These are phyloP conservation scores for Apeira syringaria DNA, from an alignment of 2,888 invertebrate genomes.

Conservation along the genomic window DNA sequence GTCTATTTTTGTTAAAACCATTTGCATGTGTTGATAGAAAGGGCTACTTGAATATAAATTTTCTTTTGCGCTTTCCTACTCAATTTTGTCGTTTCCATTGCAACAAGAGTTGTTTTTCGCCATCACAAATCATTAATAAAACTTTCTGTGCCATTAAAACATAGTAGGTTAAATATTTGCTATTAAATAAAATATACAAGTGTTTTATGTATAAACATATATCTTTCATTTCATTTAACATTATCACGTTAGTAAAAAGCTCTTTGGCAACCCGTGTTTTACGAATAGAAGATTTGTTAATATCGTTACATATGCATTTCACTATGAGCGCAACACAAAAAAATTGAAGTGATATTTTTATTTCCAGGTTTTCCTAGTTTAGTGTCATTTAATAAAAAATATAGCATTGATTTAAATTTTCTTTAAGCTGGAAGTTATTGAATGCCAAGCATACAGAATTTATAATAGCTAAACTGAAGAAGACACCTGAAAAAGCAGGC, in stretches of 20 bases:
- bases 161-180: neutral
- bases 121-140: neutral
- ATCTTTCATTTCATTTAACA: neutral
- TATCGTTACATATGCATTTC: neutral
- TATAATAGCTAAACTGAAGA: slow-evolving; percentile 3
- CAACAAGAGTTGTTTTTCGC: neutral
- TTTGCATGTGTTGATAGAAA: neutral
- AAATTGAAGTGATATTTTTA: neutral
- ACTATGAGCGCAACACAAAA: neutral
- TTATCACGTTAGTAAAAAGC: neutral
- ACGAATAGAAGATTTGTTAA: neutral
- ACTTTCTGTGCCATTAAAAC: neutral
- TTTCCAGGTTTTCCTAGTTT: neutral
- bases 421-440: neutral
- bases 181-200: neutral
- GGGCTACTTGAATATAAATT: neutral
- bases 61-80: neutral
- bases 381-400: too few relatives aligned
- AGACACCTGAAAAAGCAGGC: neutral
- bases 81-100: neutral
- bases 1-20: neutral
- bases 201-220: neutral
- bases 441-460: neutral
- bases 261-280: neutral
- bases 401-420: neutral